Evolutionary conservation across 1,140 invertebrate species (phyloP), one percentile per base, ranked within the genome.

Genomic region (Cryptotermes secundus): DNA sequence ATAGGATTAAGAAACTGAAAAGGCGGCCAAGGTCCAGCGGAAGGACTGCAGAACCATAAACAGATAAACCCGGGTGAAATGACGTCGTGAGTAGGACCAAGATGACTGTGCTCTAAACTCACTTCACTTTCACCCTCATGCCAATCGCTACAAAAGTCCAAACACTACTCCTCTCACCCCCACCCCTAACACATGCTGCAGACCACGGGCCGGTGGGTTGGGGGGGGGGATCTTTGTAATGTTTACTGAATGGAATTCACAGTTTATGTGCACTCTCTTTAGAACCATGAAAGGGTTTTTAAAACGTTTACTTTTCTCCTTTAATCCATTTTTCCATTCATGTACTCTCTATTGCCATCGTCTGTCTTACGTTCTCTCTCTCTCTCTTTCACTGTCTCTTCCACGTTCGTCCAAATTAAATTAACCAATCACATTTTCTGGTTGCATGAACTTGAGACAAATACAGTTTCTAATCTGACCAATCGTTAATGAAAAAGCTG

Each of bases 401-500:
- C 31, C 45, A 10, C 53, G n/a, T 53, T 72, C 45, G 38, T 34
- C 45, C 38, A 84, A 79, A 42, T 79, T 38, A 80, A 79, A 42
- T 79, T n/a, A 79, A 84, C 83, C 83, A 84, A 80, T 84, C 38
- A 84, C 83, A 49, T 84, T 80, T 80, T 36, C 83, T 45, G 72
- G 65, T 31, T 83, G 82, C 82, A 31, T 72, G 38, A 80, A 49
- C 84, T 79, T 59, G 80, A 85, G 85, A 83, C 79, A 82, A 85
- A 85, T 80, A 79, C 82, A 85, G 82, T 83, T 42, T 42, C 85
- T 85, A 85, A 85, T 85, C 82, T 85, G 83, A 85, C 85, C 85
- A 84, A 85, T 85, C 85, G 83, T 80, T 85, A 85, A 85, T 85
- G 85, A 85, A 85, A 85, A 85, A 80, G 59, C 59, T 38, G 85